Evolutionary conservation across 2,113 vertebrate genomes (phyloP), one percentile per base, ranked within the genome.

Genomic region (Rhinoderma darwinii): DNA sequence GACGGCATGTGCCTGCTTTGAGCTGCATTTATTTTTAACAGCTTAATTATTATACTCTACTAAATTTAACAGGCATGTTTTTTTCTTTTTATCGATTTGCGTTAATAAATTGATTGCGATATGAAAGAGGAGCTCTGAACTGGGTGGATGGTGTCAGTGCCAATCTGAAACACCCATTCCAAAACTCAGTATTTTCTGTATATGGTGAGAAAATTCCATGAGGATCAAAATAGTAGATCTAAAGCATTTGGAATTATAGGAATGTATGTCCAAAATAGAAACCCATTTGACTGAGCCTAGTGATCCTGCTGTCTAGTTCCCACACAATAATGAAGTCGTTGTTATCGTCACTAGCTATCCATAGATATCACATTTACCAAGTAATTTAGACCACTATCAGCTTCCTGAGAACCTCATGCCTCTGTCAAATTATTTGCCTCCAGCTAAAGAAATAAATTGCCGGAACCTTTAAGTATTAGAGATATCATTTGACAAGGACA

Each of bases 301-400:
- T 47, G 73, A 78, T 76, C 39, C 50, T 85, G 89, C 89, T 84
- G 83, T 79, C 41, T 86, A 32, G 85, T 86, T 86, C 85, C 77
- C 85, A 86, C 77, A 86, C 63, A 59, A 86, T 37, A 81, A 80
- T 73, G 77, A 81, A 84, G 74, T 92, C 91, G 86, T 91, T 82
- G 63, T 86, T 72, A 81, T 79, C 91, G 84, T 89, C 90, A 77
- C 86, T 84, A 83, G 82, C 83, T 88, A 76, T 83, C 89, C 91
- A 39, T 32, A 73, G 47, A 59, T 90, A 90, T 91, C 90, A 83
- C 91, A 92, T 92, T 89, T 88, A 88, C 86, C 39, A 78, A 89
- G 91, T 83, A 88, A 90, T 90, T 90, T 90, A 83, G 89, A 83
- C 88, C 90, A 87, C 84, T 80, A 74, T 90, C 90, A 88, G 88